Base-by-base conservation (phyloP, 1,140 invertebrate genomes). In the Drosophila tani region DNA sequence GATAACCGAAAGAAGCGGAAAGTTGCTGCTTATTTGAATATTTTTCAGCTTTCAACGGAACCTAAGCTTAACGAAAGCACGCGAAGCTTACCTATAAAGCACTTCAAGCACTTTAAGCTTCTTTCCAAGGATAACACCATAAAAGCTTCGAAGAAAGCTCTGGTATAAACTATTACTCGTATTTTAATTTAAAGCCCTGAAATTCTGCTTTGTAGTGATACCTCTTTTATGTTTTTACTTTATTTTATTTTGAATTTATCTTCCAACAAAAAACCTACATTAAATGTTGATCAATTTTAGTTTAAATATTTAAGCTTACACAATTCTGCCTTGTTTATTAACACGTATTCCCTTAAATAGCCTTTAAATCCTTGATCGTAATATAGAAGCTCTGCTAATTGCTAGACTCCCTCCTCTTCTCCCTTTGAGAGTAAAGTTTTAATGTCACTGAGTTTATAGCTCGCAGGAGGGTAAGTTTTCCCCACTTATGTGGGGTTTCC, bases 401-500 rank as follows among this genome's bases (percentile, higher is more conserved):
- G n/a, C 40, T 3, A 41, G 14, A 41, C 35, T 38, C 35, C 35
- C 24, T n/a, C 4, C 15, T 15, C 14, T 32, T 49, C 15, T 24
- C 12, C 38, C 6, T 3, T 12, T 50, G 8, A 19, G 17, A n/a
- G 27, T 38, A n/a, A 29, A 29, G 29, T 53, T 65, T 35, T 53
- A 41, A 19, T 69, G 47, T 53, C 47, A 51, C 60, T 45, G n/a
- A 53, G 50, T 40, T 62, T 51, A 27, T 15, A 11, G n/a, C 58
- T 51, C 7, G 35, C 32, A n/a, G n/a, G 21, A 2, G 27, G 35
- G 35, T 9, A 49, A 49, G 43, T 49, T 58, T 57, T 24, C n/a
- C 19, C 56, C 32, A 38, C 12, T 38, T 12, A 7, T 27, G 60
- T 32, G 46, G 57, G 14, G 29, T 58, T 58, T 41, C 8, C 35